Evolutionary conservation across 2,888 invertebrate genomes (phyloP).

Genomic region (Dryococelus australis): DNA sequence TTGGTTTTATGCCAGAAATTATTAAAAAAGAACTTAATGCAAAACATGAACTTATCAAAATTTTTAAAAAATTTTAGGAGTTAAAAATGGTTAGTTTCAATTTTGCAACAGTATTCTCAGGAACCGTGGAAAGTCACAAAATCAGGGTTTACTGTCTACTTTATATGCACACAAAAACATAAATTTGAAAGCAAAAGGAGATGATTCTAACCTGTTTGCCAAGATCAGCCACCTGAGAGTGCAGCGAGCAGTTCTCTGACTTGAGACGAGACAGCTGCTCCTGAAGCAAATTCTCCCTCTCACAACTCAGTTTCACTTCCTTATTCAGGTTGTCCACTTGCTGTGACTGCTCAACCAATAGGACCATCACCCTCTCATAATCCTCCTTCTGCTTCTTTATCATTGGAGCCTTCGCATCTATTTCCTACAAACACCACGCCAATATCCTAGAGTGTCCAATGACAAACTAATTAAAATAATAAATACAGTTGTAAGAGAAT

Average conservation of each 20-base stretch:
- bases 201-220: neutral
- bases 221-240: neutral
- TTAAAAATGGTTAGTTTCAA: too few species aligned
- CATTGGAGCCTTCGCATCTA: neutral
- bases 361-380: neutral
- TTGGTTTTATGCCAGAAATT: too few species aligned
- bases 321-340: neutral
- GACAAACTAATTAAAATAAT: too few species aligned
- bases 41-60: too few species aligned
- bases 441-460: neutral
- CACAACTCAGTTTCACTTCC: neutral
- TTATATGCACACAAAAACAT: too few species aligned
- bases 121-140: too few species aligned
- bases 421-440: neutral
- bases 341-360: neutral
- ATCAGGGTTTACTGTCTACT: too few species aligned
- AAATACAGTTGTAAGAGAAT: too few species aligned
- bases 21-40: too few species aligned
- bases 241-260: neutral
- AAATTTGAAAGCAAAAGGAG: too few species aligned
- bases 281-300: neutral
- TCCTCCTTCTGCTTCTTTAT: neutral
- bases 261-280: neutral
- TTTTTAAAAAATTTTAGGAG: too few species aligned
- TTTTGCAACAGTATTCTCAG: too few species aligned